A percentile compares a stretch with the other conserved stretches of the same genome.
phyloP scores from a whole-genome alignment of 2,113 vertebrate genomes.

The Lipotes vexillifer region DNA sequence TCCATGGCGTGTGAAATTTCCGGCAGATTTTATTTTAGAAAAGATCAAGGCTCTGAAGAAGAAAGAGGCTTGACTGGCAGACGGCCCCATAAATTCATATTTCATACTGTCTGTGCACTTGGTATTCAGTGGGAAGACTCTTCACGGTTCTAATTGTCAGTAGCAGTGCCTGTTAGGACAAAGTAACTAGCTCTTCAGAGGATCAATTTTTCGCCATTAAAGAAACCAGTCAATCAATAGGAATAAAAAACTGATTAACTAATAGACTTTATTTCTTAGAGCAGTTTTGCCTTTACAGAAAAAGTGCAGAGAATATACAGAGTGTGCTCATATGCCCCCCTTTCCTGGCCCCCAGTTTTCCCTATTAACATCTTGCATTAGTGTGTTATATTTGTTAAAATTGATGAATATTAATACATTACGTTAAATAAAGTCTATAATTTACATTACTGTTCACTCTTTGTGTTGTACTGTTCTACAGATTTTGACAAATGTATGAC shows the following conservation, averaged over 20 bases:
- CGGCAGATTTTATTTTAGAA: constrained; percentile 37
- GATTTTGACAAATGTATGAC: background rate
- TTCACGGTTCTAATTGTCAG: background rate
- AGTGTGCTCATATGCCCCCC: too few relatives aligned
- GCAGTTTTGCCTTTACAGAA: background rate
- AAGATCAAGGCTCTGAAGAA: constrained; percentile 51
- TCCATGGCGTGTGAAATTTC: constrained; percentile 58
- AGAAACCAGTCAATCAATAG: background rate
- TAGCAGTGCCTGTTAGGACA: constrained; percentile 28
- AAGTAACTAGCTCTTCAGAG: background rate
- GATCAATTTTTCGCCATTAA: background rate
- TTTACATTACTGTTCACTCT: background rate
- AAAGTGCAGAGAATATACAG: background rate
- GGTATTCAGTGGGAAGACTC: background rate
- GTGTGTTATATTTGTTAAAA: background rate
- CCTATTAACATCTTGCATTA: background rate
- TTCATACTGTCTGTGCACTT: background rate
- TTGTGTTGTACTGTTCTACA: background rate
- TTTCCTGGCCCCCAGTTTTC: background rate
- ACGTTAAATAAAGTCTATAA: background rate
- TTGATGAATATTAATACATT: background rate
- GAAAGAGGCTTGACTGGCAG: constrained; percentile 25
- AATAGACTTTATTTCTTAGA: background rate
- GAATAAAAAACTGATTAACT: background rate
- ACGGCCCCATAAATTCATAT: constrained; percentile 12